Evolutionary conservation across 2,888 invertebrate genomes (phyloP), one percentile per base, ranked within the genome.

Genomic region (Dryadula phaetusa): DNA sequence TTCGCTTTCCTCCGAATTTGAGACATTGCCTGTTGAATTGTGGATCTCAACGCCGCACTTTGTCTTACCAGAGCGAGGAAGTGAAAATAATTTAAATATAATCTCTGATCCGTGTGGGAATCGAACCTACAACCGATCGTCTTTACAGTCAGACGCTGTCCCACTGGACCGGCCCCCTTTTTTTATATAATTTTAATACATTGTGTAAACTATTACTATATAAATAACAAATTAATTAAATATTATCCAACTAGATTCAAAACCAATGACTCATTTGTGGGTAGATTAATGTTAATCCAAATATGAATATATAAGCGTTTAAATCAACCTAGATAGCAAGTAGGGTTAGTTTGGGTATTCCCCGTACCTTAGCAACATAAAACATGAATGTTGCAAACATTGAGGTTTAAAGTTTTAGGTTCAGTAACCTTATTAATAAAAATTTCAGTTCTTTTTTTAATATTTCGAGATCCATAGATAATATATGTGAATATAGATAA

Each of bases 241-340:
- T 12, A 12, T 12, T 4, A 10, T 20, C 46, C 3, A 10, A 46
- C 20, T 25, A 6, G n/a, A 25, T 49, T 25, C 0, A 28, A n/a
- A 22, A n/a, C 49, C n/a, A n/a, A 3, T 28, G 16, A 52, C 10
- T 52, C 28, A 16, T n/a, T 52, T 3, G n/a, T 16, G 0, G 8
- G 16, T 8, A 52, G 28, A 52, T 52, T 10, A 52, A 28, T n/a
- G 28, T 10, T 52, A 28, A 52, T 52, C 49, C 28, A 10, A 28
- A 52, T 52, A 52, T 5, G 10, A 28, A 4, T 28, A 32, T 18
- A 52, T 32, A 52, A 28, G 32, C 14, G 7, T 4, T 8, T 32
- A 16, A 32, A 16, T 52, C 28, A 32, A 52, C 32, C 16, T 52
- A 52, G 52, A 32, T 52, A 52, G 28, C 5, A 10, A n/a, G 52